Conservation (phyloP, 2,797 vertebrate genomes). For the Phalanger gymnotis region DNA sequence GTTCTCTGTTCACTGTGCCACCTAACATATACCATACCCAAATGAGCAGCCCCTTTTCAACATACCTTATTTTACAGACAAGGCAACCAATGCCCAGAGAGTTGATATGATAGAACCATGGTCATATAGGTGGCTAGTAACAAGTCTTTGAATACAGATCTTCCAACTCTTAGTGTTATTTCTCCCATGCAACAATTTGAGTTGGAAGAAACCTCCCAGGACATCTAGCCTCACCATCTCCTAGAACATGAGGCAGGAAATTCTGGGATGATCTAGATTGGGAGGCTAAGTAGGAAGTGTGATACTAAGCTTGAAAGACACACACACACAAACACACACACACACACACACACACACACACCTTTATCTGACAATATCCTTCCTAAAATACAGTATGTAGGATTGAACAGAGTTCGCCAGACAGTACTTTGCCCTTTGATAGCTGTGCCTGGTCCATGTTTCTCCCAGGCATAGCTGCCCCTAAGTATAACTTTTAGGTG, state of each 20-base stretch:
- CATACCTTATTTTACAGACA: neutral
- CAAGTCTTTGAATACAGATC: too few relatives aligned
- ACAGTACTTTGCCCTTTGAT: too few relatives aligned
- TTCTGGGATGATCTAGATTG: neutral
- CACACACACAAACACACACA: neutral
- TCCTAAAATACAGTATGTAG: too few relatives aligned
- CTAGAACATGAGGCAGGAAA: neutral
- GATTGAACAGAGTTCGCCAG: too few relatives aligned
- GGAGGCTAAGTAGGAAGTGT: neutral
- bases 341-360: too few relatives aligned
- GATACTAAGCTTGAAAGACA: fast-evolving
- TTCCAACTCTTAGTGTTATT: neutral
- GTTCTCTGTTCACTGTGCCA: too few relatives aligned
- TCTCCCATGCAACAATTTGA: neutral
- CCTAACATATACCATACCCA: neutral
- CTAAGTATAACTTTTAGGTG: too few relatives aligned
- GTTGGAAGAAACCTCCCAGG: neutral
- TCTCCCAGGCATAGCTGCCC: too few relatives aligned
- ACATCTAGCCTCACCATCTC: neutral
- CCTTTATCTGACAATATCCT: too few relatives aligned
- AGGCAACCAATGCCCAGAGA: neutral
- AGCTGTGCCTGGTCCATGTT: too few relatives aligned
- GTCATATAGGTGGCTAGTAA: neutral
- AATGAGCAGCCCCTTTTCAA: neutral
- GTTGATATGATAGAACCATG: neutral